These are phyloP conservation scores for Lycodopsis pacificus DNA, from an alignment of 2,797 vertebrate genomes.

Conservation along the genomic window DNA sequence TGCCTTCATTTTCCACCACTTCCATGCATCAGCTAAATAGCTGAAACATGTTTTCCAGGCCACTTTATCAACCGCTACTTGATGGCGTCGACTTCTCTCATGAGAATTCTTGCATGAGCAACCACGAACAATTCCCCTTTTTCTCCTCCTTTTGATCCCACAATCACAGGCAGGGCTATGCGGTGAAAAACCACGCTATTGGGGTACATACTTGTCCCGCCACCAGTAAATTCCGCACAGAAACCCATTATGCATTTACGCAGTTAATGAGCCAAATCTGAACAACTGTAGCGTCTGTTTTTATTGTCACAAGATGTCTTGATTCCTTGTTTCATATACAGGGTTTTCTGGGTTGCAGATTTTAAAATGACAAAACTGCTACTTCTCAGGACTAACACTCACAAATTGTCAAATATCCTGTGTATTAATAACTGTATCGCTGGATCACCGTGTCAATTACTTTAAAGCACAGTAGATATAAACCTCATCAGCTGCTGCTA, in stretches of 20 bases:
- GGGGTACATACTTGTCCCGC: slow-evolving; percentile 33
- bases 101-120: slow-evolving; percentile 34
- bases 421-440: slow-evolving; percentile 11
- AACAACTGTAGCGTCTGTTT: slow-evolving; percentile 20
- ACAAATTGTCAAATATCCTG: not conserved
- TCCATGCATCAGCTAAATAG: slow-evolving; percentile 47
- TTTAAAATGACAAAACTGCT: not conserved
- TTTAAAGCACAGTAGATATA: slow-evolving; percentile 12
- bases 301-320: slow-evolving; percentile 1
- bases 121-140: slow-evolving; percentile 42
- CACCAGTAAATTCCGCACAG: slow-evolving; percentile 27
- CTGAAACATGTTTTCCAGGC: slow-evolving; percentile 39
- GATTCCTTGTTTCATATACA: not conserved
- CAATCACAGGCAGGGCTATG: slow-evolving; percentile 30
- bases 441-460: slow-evolving; percentile 19
- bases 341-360: not conserved
- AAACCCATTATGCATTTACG: slow-evolving; percentile 27
- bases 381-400: not conserved
- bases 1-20: slow-evolving; percentile 47
- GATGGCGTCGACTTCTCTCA: slow-evolving; percentile 22
- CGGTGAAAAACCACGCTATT: slow-evolving; percentile 32
- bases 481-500: slow-evolving; percentile 29
- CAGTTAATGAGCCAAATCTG: slow-evolving; percentile 29
- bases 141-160: slow-evolving; percentile 44
- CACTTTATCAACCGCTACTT: slow-evolving; percentile 39